Evolutionary conservation across 2,797 vertebrate genomes (phyloP).

Genomic region (Mus spretus): DNA sequence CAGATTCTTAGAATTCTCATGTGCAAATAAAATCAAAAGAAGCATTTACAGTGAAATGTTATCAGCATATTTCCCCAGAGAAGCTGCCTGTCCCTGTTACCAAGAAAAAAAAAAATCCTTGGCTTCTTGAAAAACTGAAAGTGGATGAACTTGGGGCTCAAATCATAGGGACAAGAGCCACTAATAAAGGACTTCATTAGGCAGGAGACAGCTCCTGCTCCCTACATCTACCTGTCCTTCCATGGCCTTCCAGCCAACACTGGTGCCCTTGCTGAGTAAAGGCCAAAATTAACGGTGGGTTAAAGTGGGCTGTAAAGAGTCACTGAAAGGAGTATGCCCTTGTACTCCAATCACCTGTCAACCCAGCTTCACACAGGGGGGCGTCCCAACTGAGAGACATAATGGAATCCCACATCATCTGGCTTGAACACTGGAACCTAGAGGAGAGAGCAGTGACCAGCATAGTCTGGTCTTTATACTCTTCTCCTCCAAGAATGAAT

Average conservation of each 20-base stretch:
- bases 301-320: not conserved
- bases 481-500: not conserved
- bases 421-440: conserved; percentile 5
- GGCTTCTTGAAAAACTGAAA: conserved; percentile 73
- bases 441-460: not conserved
- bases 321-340: not conserved
- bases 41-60: conserved; percentile 87
- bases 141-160: conserved; percentile 22
- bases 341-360: conserved; percentile 44
- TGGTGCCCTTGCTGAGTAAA: conserved; percentile 2
- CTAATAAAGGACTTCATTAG: not conserved
- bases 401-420: not conserved
- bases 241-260: not conserved
- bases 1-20: conserved; percentile 87
- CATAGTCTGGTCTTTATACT: not conserved
- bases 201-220: not conserved
- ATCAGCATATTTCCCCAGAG: conserved; percentile 86
- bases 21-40: conserved; percentile 90
- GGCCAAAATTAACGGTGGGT: not conserved
- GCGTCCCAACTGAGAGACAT: not conserved
- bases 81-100: conserved; percentile 63
- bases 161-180: not conserved
- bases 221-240: not conserved
- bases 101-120: conserved; percentile 84
- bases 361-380: not conserved